Conservation (phyloP, 2,113 vertebrate species). For the Passer montanus region DNA sequence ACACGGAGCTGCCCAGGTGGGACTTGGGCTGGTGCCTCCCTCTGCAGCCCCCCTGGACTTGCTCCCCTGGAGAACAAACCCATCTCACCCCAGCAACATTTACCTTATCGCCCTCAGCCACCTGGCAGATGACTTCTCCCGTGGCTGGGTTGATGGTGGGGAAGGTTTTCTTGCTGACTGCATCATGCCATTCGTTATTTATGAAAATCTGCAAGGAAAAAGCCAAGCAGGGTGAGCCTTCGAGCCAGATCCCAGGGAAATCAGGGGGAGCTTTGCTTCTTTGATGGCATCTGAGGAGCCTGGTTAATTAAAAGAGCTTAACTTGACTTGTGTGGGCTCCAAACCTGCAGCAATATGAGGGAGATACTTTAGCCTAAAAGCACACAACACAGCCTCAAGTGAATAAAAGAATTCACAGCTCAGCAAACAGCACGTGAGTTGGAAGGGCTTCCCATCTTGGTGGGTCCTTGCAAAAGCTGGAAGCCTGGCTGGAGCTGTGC, state of each 20-base stretch:
- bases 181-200: constrained; percentile 92
- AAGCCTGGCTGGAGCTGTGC: background rate
- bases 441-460: background rate
- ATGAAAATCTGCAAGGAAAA: constrained; percentile 87
- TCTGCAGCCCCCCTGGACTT: background rate
- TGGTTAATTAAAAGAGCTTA: background rate
- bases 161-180: constrained; percentile 88
- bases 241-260: background rate
- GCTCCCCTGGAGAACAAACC: fast-evolving
- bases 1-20: background rate
- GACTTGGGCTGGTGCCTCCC: background rate
- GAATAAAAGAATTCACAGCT: background rate
- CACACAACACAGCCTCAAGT: background rate
- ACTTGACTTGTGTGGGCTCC: background rate
- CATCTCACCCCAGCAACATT: background rate
- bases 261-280: background rate
- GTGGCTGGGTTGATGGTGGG: constrained; percentile 90
- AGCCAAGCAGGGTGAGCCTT: background rate
- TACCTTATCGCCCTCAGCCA: constrained; percentile 91
- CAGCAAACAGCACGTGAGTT: background rate
- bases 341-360: background rate
- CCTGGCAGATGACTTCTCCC: constrained; percentile 90
- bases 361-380: background rate
- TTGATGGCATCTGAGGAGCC: background rate
- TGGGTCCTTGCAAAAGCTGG: background rate